These are phyloP conservation scores for Pogonocherus hispidulus DNA, from an alignment of 2,888 invertebrate genomes.

Conservation along the genomic window DNA sequence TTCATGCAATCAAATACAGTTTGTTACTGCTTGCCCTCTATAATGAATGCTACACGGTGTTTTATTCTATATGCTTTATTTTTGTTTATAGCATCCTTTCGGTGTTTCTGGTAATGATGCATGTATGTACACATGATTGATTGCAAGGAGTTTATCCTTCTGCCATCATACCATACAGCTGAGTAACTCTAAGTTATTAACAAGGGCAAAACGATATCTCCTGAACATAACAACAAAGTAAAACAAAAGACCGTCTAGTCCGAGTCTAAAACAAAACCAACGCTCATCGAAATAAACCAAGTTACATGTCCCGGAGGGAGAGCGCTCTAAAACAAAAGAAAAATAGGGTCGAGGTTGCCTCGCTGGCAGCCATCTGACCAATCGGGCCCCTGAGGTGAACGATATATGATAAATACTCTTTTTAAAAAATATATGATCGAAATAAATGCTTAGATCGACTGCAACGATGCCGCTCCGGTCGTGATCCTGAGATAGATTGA, in stretches of 20 bases:
- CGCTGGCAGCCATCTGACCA: conserved; percentile 18
- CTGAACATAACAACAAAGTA: conserved; percentile 13
- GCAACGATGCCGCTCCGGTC: conserved; percentile 54
- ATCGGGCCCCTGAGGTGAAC: conserved; percentile 56
- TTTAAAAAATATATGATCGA: conserved; percentile 63
- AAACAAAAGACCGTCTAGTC: conserved; percentile 53
- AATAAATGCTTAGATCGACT: conserved; percentile 63
- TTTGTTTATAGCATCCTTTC: not conserved
- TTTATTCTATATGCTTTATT: not conserved
- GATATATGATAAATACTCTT: conserved; percentile 64
- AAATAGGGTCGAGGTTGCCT: conserved; percentile 26
- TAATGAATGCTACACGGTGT: too few species aligned
- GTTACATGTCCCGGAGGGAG: not conserved
- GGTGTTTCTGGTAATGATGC: not conserved
- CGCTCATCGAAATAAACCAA: conserved; percentile 51
- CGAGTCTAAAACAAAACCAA: conserved; percentile 52
- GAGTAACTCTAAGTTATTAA: conserved; percentile 25
- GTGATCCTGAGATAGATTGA: conserved; percentile 56
- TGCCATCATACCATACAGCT: conserved; percentile 24
- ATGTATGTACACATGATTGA: conserved; percentile 14
- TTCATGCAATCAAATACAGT: too few species aligned
- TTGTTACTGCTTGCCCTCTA: too few species aligned
- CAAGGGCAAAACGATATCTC: conserved; percentile 22
- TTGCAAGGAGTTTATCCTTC: conserved; percentile 13
- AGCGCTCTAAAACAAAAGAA: not conserved